These are phyloP conservation scores for Muricea muricata DNA, from an alignment of 92 coral and sea anemone genomes.

Conservation along the genomic window DNA sequence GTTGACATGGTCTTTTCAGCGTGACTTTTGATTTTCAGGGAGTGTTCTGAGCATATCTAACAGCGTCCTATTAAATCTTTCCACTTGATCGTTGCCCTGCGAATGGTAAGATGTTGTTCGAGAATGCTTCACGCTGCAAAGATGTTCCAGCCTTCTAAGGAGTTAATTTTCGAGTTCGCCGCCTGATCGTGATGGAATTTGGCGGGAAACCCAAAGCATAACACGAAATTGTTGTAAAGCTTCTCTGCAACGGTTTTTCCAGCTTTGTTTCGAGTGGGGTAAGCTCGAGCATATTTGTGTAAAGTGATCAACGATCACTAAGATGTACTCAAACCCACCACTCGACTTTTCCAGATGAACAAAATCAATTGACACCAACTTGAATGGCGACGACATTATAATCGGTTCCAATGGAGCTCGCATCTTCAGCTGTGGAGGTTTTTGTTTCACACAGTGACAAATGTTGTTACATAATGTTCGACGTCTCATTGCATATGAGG, in stretches of 20 bases:
- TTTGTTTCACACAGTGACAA: slow-evolving; percentile 56
- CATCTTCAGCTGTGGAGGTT: slow-evolving; percentile 35
- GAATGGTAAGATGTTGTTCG: slow-evolving; percentile 8
- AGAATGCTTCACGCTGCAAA: slow-evolving; percentile 24
- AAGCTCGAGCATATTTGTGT: background rate
- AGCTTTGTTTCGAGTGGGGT: slow-evolving; percentile 46
- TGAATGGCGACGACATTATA: slow-evolving; percentile 50
- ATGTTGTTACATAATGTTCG: slow-evolving; percentile 39
- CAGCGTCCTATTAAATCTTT: slow-evolving; percentile 29
- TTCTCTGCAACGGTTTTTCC: slow-evolving; percentile 56
- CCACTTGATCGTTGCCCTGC: slow-evolving; percentile 59
- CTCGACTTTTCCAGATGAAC: slow-evolving; percentile 19
- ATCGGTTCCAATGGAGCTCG: slow-evolving; percentile 55
- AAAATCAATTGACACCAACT: slow-evolving; percentile 53
- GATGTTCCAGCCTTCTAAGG: slow-evolving; percentile 39
- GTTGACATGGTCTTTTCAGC: slow-evolving; percentile 60
- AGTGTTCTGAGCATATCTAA: slow-evolving; percentile 60
- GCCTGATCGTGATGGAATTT: too few species aligned
- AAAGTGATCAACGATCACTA: background rate
- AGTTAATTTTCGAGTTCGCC: slow-evolving; percentile 55
- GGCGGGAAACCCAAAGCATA: slow-evolving; percentile 58
- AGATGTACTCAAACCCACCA: too few species aligned
- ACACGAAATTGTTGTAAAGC: slow-evolving; percentile 54
- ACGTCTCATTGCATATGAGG: slow-evolving; percentile 60
- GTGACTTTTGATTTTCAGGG: slow-evolving; percentile 59